Evolutionary conservation across 2,113 vertebrate species (phyloP).

Genomic region (Gobio gobio): DNA sequence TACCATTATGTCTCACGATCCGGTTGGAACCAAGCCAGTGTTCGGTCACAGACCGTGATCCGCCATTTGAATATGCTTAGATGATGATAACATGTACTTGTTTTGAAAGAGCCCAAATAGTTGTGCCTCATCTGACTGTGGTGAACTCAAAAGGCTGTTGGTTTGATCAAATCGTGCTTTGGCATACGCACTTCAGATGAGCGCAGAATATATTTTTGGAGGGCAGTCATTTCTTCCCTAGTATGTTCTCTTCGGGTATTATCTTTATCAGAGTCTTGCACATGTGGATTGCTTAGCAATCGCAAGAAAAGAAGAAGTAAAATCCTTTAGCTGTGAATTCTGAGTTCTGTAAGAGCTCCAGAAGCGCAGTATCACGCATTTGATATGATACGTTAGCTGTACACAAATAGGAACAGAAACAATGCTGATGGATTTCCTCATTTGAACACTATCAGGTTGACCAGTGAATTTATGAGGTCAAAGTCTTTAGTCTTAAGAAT

Average conservation of each 20-base stretch:
- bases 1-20: too few species aligned
- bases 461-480: neutral
- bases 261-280: neutral
- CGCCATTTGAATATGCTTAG: too few species aligned
- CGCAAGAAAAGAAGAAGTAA: neutral
- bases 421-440: neutral
- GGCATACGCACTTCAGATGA: neutral
- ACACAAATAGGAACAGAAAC: neutral
- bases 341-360: neutral
- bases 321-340: too few species aligned
- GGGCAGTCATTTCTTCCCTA: neutral
- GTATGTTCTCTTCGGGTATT: neutral
- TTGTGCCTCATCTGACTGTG: neutral
- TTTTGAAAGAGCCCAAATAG: neutral
- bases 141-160: neutral
- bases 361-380: neutral
- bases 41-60: too few species aligned
- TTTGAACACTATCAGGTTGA: neutral
- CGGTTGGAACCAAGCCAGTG: too few species aligned
- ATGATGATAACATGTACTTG: neutral
- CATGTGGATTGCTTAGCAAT: neutral
- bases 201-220: neutral
- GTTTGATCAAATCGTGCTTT: neutral
- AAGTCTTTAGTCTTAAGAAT: constrained; percentile 5
- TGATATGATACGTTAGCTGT: too few species aligned